A percentile compares a stretch with the other conserved stretches of the same genome.
These are phyloP conservation scores for Nasonia giraulti DNA, from an alignment of 1,140 invertebrate species.

Conservation along the genomic window DNA sequence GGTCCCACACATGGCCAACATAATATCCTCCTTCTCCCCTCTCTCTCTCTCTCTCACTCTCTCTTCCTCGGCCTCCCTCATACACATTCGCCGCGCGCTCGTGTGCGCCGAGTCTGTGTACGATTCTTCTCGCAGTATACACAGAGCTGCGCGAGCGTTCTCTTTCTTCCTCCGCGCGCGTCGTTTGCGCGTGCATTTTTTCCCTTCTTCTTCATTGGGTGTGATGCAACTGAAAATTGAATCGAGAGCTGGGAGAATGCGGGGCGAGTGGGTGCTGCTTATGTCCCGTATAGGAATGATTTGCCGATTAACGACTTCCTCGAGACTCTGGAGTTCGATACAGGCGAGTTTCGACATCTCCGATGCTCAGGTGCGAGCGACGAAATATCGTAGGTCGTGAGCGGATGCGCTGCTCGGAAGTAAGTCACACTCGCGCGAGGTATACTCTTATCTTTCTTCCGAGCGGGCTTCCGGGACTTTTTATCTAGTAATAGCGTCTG, in stretches of 20 bases:
- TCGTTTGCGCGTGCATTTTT: not conserved
- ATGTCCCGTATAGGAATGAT: no score
- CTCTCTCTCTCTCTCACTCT: constrained; percentile 48
- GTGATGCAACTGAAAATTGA: not conserved
- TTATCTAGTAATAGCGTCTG: not conserved
- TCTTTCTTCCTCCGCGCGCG: constrained; percentile 39
- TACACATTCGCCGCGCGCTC: not conserved
- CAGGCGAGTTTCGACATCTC: no score
- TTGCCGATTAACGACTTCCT: no score
- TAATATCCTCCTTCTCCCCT: constrained; percentile 59
- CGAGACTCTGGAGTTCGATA: no score
- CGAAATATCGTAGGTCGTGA: not conserved
- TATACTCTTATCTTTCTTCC: constrained; percentile 26
- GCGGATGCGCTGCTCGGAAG: not conserved
- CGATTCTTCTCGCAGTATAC: constrained; percentile 47
- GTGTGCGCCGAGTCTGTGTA: not conserved
- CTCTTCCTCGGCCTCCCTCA: not conserved
- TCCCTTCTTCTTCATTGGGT: not conserved
- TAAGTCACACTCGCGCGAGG: not conserved
- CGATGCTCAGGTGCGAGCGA: no score
- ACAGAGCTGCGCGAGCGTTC: constrained; percentile 26
- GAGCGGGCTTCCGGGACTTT: not conserved
- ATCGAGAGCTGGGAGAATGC: not conserved
- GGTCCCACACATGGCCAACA: constrained; percentile 73
- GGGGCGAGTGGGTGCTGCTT: no score